phyloP scores from a whole-genome alignment of 2,888 invertebrate genomes.

The Phaonia tiefii region DNA sequence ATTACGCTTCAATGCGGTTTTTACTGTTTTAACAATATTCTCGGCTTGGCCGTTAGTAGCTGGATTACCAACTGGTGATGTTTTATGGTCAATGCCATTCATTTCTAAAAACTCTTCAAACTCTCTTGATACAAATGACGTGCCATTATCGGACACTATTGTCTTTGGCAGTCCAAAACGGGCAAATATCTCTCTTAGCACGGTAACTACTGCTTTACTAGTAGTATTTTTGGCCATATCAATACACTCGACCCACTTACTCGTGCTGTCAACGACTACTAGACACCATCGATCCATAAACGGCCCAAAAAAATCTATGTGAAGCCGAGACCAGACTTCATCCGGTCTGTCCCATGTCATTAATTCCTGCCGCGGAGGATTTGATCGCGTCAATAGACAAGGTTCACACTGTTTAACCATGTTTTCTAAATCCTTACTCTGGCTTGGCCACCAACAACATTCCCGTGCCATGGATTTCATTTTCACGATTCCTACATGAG shows the following conservation, averaged over 20 bases:
- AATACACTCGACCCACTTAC: constrained; percentile 68
- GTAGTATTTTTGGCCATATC: constrained; percentile 64
- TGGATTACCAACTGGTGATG: too few species aligned
- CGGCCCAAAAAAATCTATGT: constrained; percentile 59
- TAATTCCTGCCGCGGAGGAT: constrained; percentile 54
- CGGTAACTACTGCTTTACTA: constrained; percentile 47
- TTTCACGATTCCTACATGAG: constrained; percentile 64
- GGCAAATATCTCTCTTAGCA: constrained; percentile 64
- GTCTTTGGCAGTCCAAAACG: constrained; percentile 69
- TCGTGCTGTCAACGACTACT: constrained; percentile 68
- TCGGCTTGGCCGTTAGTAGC: too few species aligned
- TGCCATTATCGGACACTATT: constrained; percentile 70
- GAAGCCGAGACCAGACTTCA: constrained; percentile 48
- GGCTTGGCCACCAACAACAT: constrained; percentile 70
- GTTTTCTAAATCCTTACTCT: constrained; percentile 54
- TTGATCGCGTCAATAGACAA: constrained; percentile 42
- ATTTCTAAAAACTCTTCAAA: too few species aligned
- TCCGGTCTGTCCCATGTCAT: constrained; percentile 55
- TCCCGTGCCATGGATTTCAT: constrained; percentile 68
- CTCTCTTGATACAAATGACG: too few species aligned
- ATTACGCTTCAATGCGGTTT: too few species aligned
- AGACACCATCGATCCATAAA: constrained; percentile 47
- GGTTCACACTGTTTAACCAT: constrained; percentile 49
- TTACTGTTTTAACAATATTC: too few species aligned
- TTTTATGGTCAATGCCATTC: too few species aligned